phyloP scores from a whole-genome alignment of 2,888 invertebrate genomes.

The Trilocha varians region DNA sequence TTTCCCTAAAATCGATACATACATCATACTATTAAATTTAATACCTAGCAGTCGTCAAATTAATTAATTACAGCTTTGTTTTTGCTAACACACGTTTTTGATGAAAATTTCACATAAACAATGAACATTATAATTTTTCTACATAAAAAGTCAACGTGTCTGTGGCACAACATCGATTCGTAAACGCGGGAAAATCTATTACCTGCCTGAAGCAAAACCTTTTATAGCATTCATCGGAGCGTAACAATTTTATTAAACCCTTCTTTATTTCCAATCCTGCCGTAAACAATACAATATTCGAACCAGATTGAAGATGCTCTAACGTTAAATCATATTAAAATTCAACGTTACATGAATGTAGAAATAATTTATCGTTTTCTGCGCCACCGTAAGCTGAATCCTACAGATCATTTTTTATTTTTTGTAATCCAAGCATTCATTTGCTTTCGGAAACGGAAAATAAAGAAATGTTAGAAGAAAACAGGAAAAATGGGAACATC shows the following conservation, averaged over 20 bases:
- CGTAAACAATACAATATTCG: not conserved
- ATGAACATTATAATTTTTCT: too few relatives aligned
- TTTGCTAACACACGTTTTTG: too few relatives aligned
- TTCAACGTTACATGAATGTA: constrained; percentile 16
- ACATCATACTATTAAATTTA: too few relatives aligned
- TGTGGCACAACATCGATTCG: not conserved
- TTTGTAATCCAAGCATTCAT: not conserved
- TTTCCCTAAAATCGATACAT: too few relatives aligned
- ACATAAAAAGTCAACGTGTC: not conserved
- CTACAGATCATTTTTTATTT: not conserved
- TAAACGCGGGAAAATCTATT: not conserved
- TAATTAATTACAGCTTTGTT: too few relatives aligned
- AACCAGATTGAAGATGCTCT: not conserved
- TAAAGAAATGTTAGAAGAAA: not conserved
- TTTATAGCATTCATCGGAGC: not conserved
- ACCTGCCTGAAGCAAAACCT: not conserved
- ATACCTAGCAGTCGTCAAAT: too few relatives aligned
- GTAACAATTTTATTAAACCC: not conserved
- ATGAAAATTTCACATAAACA: too few relatives aligned
- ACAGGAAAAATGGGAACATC: not conserved
- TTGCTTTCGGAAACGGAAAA: not conserved
- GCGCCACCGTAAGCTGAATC: not conserved
- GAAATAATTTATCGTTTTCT: not conserved
- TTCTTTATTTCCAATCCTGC: not conserved
- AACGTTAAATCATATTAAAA: constrained; percentile 10